Evolutionary conservation across 2,113 vertebrate species (phyloP).

Genomic region (Propithecus coquereli): DNA sequence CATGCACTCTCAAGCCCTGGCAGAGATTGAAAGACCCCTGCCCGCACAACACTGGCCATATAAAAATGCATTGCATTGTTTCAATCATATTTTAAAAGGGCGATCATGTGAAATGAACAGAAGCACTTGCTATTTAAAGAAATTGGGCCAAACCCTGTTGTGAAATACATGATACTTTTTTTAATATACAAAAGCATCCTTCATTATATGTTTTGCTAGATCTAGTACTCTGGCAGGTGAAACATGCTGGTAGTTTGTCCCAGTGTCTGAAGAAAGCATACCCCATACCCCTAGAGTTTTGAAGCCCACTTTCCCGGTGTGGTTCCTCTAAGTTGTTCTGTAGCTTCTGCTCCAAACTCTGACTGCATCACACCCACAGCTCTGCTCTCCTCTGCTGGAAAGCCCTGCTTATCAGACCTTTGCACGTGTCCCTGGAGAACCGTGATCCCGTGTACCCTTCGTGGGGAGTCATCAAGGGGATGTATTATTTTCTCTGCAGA

Average conservation of each 20-base stretch:
- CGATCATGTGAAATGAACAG: neutral
- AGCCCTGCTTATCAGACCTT: neutral
- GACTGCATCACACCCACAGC: neutral
- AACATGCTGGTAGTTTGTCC: neutral
- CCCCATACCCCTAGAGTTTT: too few relatives aligned
- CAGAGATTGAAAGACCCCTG: neutral
- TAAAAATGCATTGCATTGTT: neutral
- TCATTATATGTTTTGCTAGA: neutral
- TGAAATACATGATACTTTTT: neutral
- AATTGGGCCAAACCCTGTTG: neutral
- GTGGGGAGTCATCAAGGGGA: neutral
- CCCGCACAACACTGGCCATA: accelerated
- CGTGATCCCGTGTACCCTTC: neutral
- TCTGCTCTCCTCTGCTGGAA: neutral
- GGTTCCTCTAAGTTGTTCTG: neutral
- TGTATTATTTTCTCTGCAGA: neutral
- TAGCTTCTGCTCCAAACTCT: neutral
- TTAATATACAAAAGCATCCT: neutral
- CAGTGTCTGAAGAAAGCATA: neutral
- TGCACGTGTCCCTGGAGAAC: accelerated
- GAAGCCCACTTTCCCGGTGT: neutral
- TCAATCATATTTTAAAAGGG: neutral
- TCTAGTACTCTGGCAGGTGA: neutral
- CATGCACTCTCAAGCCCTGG: neutral
- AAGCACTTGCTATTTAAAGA: neutral